Evolutionary conservation across 92 coral and sea anemone genomes (phyloP), one percentile per base, ranked within the genome.

Genomic region (Scolanthus callimorphus): DNA sequence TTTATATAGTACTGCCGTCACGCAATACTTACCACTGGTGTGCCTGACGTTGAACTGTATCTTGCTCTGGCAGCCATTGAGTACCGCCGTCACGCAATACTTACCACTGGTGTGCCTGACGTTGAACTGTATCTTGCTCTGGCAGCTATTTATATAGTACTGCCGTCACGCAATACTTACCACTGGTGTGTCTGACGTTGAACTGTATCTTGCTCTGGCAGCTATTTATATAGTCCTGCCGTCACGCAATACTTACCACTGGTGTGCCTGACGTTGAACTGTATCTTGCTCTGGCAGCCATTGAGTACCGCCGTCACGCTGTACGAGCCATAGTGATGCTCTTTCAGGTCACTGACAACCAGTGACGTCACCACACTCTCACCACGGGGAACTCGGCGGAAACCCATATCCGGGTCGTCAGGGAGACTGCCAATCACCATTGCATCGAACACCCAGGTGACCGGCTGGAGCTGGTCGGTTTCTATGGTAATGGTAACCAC

Each of bases 361-460:
- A 87, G 78, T 41, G 73, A 56, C 60, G 87, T 81, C 27, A 80
- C 62, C 6, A 87, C 34, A 23, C 20, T 74, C 25, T 76, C 73
- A 2, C 69, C 50, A 26, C 65, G 50, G 1, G 54, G 65, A 17
- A 44, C 60, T n/a, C 80, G 76, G 30, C 70, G 75, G 58, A 92
- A 92, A 25, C 87, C 98, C 82, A 92, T 76, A 26, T 79, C 81
- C 1, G 94, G 96, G 23, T 92, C 97, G 58, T 92, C 90, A 0
- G 98, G 98, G 51, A 92, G 49, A 27, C 87, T 87, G n/a, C 82
- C 60, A n/a, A 92, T 80, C 22, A 61, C 58, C 62, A 72, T 84
- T 29, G 98, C 98, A 20, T 92, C 98, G 22, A 63, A 79, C 4
- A 73, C 71, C 98, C 98, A 92, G 12, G 30, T 79, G 29, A 80